Base-by-base conservation (phyloP, 2,113 vertebrate genomes). In the Kryptolebias marmoratus region DNA sequence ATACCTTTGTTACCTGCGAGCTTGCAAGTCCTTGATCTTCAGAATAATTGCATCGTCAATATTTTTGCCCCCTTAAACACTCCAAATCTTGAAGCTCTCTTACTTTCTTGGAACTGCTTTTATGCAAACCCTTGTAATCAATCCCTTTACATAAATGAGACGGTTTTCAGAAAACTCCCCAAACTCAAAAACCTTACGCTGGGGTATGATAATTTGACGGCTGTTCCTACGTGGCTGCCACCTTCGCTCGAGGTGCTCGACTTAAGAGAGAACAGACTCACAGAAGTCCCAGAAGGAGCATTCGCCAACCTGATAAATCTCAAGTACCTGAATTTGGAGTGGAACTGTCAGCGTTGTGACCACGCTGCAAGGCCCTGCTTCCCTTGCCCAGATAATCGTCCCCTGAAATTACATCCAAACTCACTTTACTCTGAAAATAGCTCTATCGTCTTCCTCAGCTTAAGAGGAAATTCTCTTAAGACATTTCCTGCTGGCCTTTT, bases 291-390 rank as follows among this genome's bases (percentile, higher is more conserved):
- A 4, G 54, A 84, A 3, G 44, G 79, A 13, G 75, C 91, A 1
- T 94, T 95, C 80, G 75, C 87, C 9, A 84, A 84, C 50, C 78
- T 95, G 15, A 87, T 80, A 30, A 16, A 30, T 4, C 88, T 95
- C 1, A n/a, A 7, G 0, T 0, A 13, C 22, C 87, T 95, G 64
- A 90, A 84, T 71, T 77, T 95, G 60, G 92, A 92, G 59, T 95
- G 94, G 94, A 95, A 95, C 52, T 95, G 94, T 76, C 94, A 95
- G 82, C 89, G 94, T 1, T 95, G 95, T 80, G 93, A 95, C 59
- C 93, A 95, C 76, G 91, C 93, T 22, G 92, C 90, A 1, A 87
- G 91, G 42, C 93, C 93, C 11, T 95, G 94, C 69, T 94, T 93
- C 72, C 93, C 95, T 22, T 95, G 95, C 49, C 85, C 84, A 27